These are phyloP conservation scores for Drosophila orosa DNA, from an alignment of 1,140 invertebrate genomes.

Conservation along the genomic window DNA sequence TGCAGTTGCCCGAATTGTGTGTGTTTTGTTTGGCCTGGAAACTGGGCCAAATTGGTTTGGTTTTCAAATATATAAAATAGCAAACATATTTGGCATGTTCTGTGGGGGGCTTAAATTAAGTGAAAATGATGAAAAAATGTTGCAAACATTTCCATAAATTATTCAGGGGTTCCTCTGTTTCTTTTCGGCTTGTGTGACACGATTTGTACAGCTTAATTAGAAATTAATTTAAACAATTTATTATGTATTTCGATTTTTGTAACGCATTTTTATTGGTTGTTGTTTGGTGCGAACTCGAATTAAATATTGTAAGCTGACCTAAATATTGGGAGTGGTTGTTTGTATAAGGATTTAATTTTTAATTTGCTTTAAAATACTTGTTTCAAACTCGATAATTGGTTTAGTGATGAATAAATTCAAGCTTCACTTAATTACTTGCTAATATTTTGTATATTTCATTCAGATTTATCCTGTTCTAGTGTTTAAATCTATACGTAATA, in stretches of 20 bases:
- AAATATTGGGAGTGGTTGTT: background rate
- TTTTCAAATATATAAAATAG: slow-evolving; percentile 5
- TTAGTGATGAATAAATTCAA: background rate
- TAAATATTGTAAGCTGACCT: slow-evolving; percentile 1
- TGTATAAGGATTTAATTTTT: background rate
- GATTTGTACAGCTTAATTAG: background rate
- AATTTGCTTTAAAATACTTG: background rate
- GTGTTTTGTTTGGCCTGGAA: slow-evolving; percentile 20
- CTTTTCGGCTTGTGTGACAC: background rate
- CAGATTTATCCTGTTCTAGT: background rate
- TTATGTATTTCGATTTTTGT: background rate
- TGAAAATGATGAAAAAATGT: background rate
- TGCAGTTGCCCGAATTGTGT: slow-evolving; percentile 6
- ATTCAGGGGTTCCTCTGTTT: background rate
- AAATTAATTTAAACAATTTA: slow-evolving; percentile 12
- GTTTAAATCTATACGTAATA: background rate
- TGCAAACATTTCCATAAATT: background rate
- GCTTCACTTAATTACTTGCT: background rate
- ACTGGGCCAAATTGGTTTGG: slow-evolving; percentile 19
- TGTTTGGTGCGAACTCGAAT: background rate
- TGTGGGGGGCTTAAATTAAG: background rate
- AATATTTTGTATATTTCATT: background rate
- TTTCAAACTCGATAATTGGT: background rate
- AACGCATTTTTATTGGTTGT: background rate
- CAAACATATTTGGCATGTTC: slow-evolving; percentile 1